A percentile compares a stretch with the other conserved stretches of the same genome.
Evolutionary conservation across 2,113 vertebrate species (phyloP).

Genomic region (Lamprotornis superbus): DNA sequence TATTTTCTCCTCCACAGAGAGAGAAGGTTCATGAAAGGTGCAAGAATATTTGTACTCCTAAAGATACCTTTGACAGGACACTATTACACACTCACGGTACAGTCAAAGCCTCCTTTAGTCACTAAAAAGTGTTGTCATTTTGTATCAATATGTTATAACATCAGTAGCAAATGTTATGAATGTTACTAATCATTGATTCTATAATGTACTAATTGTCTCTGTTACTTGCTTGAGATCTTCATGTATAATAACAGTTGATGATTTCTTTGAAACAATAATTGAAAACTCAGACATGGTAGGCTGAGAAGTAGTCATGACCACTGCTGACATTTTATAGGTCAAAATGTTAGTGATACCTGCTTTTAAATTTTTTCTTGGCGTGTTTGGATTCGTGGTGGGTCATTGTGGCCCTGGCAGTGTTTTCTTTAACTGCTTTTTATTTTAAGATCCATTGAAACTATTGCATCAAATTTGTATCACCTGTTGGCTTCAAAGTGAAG

Average conservation of each 20-base stretch:
- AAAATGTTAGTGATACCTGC: background rate
- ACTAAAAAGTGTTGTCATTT: background rate
- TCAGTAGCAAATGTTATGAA: background rate
- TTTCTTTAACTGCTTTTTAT: background rate
- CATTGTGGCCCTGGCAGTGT: background rate
- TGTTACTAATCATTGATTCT: background rate
- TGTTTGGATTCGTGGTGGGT: background rate
- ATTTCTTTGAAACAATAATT: background rate
- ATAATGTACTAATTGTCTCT: background rate
- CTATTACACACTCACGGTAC: conserved; percentile 85
- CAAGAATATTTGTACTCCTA: conserved; percentile 87
- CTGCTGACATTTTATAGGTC: background rate
- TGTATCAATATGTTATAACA: background rate
- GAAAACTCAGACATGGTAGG: background rate
- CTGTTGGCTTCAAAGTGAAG: background rate
- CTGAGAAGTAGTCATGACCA: background rate
- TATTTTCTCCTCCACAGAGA: conserved; percentile 78
- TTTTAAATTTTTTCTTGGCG: background rate
- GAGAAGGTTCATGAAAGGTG: conserved; percentile 91
- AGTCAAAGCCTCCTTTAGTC: background rate
- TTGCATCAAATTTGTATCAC: background rate
- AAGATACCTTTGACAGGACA: conserved; percentile 84
- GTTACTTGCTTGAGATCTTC: background rate
- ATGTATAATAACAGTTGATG: background rate
- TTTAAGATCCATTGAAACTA: background rate